These are phyloP conservation scores for Proteles cristata DNA, from an alignment of 2,113 vertebrate genomes.

Conservation along the genomic window DNA sequence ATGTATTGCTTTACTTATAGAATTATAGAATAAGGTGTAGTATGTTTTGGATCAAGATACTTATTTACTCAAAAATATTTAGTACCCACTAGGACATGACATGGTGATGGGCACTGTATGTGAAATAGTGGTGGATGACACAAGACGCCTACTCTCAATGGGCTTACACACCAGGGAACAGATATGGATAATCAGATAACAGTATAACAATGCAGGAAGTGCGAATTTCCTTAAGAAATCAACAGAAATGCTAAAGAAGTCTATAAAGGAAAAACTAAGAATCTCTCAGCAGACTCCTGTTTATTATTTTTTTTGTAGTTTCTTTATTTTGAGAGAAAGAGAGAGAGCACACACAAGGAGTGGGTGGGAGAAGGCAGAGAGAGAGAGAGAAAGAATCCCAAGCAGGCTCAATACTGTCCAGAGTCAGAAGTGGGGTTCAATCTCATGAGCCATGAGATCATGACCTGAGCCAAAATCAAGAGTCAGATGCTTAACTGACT, in stretches of 20 bases:
- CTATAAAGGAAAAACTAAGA: background rate
- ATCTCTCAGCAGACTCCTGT: background rate
- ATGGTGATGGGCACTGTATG: background rate
- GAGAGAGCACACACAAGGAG: too few species aligned
- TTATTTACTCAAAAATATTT: constrained; percentile 3
- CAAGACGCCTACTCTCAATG: background rate
- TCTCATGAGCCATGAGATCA: too few species aligned
- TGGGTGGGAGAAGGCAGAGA: too few species aligned
- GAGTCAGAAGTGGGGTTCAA: too few species aligned
- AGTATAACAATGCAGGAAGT: background rate
- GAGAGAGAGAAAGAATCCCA: too few species aligned
- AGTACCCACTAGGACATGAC: background rate
- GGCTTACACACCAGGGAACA: background rate
- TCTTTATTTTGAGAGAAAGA: too few species aligned
- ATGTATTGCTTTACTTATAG: constrained; percentile 43
- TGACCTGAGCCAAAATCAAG: too few species aligned
- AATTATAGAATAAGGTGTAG: constrained; percentile 27
- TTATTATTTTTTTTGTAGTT: background rate
- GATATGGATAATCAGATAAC: background rate
- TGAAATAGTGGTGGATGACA: background rate
- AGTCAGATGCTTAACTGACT: too few species aligned
- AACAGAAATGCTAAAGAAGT: background rate
- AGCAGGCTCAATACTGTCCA: too few species aligned
- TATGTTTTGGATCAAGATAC: background rate
- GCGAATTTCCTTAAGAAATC: background rate